Conservation (phyloP, 2,797 vertebrate species). For the Nothura maculosa region DNA sequence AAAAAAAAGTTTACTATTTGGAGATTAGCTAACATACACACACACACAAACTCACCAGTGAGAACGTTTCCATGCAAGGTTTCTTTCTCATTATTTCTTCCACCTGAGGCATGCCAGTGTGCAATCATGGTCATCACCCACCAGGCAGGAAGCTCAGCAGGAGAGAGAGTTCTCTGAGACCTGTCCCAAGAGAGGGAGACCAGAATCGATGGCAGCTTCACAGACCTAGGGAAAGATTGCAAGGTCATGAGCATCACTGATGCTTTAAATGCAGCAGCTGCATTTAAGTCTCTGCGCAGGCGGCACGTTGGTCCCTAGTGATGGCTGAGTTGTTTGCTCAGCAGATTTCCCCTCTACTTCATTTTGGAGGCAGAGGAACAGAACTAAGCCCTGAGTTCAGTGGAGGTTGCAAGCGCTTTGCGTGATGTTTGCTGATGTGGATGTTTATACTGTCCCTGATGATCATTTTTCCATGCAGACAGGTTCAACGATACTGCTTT, state of each 20-base stretch:
- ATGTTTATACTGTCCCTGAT: background rate
- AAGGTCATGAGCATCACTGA: background rate
- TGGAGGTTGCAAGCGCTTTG: background rate
- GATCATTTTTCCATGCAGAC: background rate
- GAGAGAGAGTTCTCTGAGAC: background rate
- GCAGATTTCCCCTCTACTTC: background rate
- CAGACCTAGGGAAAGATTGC: background rate
- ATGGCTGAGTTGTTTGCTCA: background rate
- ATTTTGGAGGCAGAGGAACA: background rate
- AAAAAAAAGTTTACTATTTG: background rate
- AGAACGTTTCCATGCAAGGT: background rate
- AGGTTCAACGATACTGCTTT: background rate
- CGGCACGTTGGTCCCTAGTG: fast-evolving
- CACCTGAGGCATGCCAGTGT: background rate
- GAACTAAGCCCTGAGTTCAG: background rate
- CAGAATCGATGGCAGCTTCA: background rate
- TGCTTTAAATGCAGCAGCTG: background rate
- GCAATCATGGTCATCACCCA: background rate
- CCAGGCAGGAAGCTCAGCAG: background rate
- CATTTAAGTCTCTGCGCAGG: background rate
- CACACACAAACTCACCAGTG: background rate
- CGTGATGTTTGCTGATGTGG: background rate
- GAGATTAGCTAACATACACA: background rate
- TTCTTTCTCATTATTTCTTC: background rate
- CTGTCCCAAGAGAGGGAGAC: background rate